phyloP scores from a whole-genome alignment of 2,888 invertebrate species.

The Leucania comma region DNA sequence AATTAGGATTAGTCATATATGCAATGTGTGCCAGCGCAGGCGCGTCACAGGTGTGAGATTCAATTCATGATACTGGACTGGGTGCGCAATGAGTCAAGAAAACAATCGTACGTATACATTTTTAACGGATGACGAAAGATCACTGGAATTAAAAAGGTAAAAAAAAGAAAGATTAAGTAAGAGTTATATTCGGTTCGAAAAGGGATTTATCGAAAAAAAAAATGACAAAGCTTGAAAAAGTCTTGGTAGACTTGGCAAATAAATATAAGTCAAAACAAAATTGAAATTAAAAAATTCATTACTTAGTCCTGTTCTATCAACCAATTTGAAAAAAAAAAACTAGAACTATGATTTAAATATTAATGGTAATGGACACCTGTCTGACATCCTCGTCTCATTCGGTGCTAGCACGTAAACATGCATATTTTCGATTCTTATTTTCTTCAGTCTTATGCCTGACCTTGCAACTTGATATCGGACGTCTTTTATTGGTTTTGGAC shows the following conservation, averaged over 20 bases:
- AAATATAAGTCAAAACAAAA: neutral
- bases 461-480: constrained; percentile 16
- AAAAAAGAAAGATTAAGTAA: neutral
- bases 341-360: neutral
- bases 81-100: constrained; percentile 15
- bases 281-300: neutral
- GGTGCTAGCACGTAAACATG: constrained; percentile 21
- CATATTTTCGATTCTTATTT: constrained; percentile 31
- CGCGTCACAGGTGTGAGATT: constrained; percentile 42
- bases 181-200: neutral
- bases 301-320: neutral
- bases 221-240: neutral
- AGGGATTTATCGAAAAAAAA: neutral
- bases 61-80: constrained; percentile 10
- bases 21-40: constrained; percentile 21
- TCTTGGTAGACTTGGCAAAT: neutral
- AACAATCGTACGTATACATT: neutral
- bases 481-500: constrained; percentile 9
- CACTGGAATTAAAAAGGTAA: neutral
- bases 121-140: neutral
- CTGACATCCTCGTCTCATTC: constrained; percentile 23
- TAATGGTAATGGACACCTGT: neutral
- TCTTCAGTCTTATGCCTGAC: constrained; percentile 1
- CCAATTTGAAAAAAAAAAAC: neutral
- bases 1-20: constrained; percentile 6